These are phyloP conservation scores for Rhodeus uyekii DNA, from an alignment of 2,797 vertebrate species.

Conservation along the genomic window DNA sequence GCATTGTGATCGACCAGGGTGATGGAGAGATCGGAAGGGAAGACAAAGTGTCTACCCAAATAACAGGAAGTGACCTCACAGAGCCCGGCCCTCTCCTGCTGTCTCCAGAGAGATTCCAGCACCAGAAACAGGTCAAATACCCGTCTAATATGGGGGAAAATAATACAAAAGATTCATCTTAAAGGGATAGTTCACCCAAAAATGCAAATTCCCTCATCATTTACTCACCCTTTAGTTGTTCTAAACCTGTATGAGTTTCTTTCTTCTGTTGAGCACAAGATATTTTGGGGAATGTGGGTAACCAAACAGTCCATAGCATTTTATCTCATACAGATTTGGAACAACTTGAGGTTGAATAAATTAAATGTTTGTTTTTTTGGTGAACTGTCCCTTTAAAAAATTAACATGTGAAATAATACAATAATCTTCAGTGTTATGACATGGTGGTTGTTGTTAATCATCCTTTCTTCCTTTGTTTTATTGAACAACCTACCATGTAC, in stretches of 20 bases:
- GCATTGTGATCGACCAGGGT: conserved; percentile 65
- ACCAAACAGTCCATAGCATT: too few relatives aligned
- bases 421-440: not conserved
- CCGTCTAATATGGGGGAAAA: not conserved
- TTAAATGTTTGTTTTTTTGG: too few relatives aligned
- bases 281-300: too few relatives aligned
- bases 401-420: not conserved
- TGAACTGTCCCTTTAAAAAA: not conserved
- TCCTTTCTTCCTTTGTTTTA: not conserved
- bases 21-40: conserved; percentile 72
- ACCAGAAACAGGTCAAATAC: conserved; percentile 86
- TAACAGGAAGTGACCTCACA: conserved; percentile 62
- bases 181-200: not conserved
- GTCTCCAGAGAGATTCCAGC: conserved; percentile 81
- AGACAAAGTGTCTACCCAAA: conserved; percentile 74
- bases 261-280: not conserved
- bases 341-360: too few relatives aligned
- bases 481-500: not conserved
- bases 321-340: too few relatives aligned
- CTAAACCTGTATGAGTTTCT: not conserved
- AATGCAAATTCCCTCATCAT: not conserved
- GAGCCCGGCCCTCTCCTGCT: conserved; percentile 73
- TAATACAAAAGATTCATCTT: not conserved
- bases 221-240: not conserved
- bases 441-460: not conserved